phyloP scores from a whole-genome alignment of 2,888 invertebrate species.

The Girardia tigrina region DNA sequence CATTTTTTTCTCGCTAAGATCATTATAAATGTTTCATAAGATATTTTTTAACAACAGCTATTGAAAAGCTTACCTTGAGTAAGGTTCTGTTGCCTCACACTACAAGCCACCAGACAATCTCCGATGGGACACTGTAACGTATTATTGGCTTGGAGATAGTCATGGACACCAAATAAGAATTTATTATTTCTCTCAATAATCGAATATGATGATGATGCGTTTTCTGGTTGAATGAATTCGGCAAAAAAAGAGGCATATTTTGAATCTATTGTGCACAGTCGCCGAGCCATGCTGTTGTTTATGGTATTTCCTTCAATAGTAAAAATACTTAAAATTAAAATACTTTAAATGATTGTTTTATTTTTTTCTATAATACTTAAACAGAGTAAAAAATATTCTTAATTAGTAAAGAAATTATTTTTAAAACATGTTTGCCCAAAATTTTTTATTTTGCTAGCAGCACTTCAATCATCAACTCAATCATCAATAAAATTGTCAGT shows the following conservation, averaged over 20 bases:
- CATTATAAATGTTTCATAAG: too few relatives aligned
- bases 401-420: too few relatives aligned
- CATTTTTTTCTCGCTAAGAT: too few relatives aligned
- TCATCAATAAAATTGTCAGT: too few relatives aligned
- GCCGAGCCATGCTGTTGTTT: constrained; percentile 15
- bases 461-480: too few relatives aligned
- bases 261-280: neutral
- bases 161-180: constrained; percentile 1
- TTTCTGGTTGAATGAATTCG: constrained; percentile 2
- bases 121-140: constrained; percentile 10
- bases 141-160: neutral
- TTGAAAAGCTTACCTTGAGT: constrained; percentile 14
- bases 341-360: too few relatives aligned
- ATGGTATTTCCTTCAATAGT: neutral
- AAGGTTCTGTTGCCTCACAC: constrained; percentile 4
- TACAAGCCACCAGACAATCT: constrained; percentile 9
- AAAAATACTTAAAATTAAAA: too few relatives aligned
- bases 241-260: constrained; percentile 20
- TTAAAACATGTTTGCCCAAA: too few relatives aligned
- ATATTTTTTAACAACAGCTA: too few relatives aligned
- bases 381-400: too few relatives aligned
- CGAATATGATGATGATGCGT: neutral
- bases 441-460: too few relatives aligned
- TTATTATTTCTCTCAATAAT: constrained; percentile 1
- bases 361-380: too few relatives aligned